These are phyloP conservation scores for Perognathus longimembris DNA, from an alignment of 2,113 vertebrate species.

Conservation along the genomic window DNA sequence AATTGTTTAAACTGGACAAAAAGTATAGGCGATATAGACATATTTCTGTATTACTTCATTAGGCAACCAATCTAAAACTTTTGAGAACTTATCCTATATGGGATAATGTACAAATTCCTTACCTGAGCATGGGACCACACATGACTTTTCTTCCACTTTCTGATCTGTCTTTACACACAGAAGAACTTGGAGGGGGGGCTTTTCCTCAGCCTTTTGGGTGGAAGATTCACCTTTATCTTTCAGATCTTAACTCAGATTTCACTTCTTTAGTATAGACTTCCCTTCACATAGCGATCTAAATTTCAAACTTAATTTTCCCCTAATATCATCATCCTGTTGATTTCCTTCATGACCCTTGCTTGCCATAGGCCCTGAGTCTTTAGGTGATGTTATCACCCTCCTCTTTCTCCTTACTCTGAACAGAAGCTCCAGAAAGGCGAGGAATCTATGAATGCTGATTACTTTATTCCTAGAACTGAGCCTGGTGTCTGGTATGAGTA, in stretches of 20 bases:
- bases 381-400: not conserved
- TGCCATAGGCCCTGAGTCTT: not conserved
- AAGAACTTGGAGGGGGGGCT: not conserved
- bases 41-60: not conserved
- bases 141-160: not conserved
- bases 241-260: not conserved
- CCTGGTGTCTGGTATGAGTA: not conserved
- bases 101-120: not conserved
- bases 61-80: not conserved
- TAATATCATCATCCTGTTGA: slow-evolving; percentile 27
- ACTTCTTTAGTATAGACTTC: slow-evolving; percentile 8
- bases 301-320: slow-evolving; percentile 22
- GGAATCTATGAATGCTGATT: not conserved
- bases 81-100: not conserved
- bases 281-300: not conserved
- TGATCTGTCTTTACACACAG: not conserved
- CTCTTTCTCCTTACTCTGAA: not conserved
- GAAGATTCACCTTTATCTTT: not conserved
- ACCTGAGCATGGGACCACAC: not conserved
- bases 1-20: not conserved
- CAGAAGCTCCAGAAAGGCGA: not conserved
- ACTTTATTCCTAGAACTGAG: not conserved
- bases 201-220: not conserved
- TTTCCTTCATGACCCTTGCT: not conserved
- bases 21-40: too few species aligned